Base-by-base conservation (phyloP, 2,888 invertebrate genomes). In the Diploptera punctata region DNA sequence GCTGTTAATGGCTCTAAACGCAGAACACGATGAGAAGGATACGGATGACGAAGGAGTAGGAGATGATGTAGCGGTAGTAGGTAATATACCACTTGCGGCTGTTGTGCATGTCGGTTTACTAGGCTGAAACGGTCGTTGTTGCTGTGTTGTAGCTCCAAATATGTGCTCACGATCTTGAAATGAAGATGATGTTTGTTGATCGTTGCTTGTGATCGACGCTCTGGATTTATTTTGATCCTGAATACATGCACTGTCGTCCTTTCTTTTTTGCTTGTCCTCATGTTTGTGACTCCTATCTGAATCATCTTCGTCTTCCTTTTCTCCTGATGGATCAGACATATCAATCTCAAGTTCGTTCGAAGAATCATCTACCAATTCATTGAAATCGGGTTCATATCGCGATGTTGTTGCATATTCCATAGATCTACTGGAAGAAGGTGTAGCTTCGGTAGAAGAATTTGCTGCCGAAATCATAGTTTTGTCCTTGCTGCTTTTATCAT, bases 321-420 rank as follows among this genome's bases (percentile, higher is more conserved):
- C 90, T n/a, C 87, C 86, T 29, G 87, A 85, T 54, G 90, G 86
- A 77, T 92, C 91, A 0, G 91, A 91, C 89, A 92, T 92, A 80
- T 92, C 92, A 77, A 93, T 93, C 81, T 93, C 92, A 70, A 93
- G 80, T 79, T 93, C 92, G 79, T 91, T 92, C 73, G 92, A 92
- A 49, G 91, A 92, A 77, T 92, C 92, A 81, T 92, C 92, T 5
- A 91, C 91, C 52, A 82, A 77, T 80, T 93, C 93, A 81, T 92
- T 91, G 79, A 93, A 93, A 80, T 92, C 92, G 5, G 89, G 89
- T 73, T 91, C 90, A 81, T 92, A 93, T 73, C 89, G 86, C 7
- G 70, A 62, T 0, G 86, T 86, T 74, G 84, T 85, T 18, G 52
- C 67, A 29, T 65, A 65, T n/a, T 65, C 65, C 7, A 65, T 29